These are phyloP conservation scores for Meleagris gallopavo DNA, from an alignment of 2,113 vertebrate species.

Conservation along the genomic window DNA sequence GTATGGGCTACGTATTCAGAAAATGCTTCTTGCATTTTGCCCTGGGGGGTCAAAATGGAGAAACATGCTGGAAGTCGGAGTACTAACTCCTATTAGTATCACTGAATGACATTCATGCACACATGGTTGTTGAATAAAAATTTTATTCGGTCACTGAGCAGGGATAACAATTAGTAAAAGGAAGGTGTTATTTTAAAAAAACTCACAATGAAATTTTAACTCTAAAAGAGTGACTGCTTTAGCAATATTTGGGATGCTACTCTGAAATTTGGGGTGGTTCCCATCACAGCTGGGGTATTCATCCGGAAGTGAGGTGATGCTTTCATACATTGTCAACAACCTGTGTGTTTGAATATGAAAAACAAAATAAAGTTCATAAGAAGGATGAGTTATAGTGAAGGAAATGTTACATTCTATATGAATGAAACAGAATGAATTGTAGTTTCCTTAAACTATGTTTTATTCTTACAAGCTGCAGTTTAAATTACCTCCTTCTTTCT, in stretches of 20 bases:
- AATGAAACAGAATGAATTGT: not conserved
- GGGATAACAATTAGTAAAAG: not conserved
- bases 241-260: not conserved
- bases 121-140: not conserved
- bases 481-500: not conserved
- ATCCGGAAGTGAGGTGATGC: not conserved
- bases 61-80: not conserved
- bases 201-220: not conserved
- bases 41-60: not conserved
- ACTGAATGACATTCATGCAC: not conserved
- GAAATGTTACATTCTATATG: not conserved
- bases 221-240: not conserved
- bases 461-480: not conserved
- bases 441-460: not conserved
- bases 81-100: not conserved
- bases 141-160: not conserved
- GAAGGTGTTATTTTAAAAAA: not conserved
- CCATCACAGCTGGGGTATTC: rapidly evolving
- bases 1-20: not conserved
- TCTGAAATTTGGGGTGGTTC: not conserved
- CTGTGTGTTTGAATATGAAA: not conserved
- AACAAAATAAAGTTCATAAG: not conserved
- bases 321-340: not conserved
- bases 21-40: not conserved
- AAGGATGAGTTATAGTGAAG: not conserved